phyloP scores from a whole-genome alignment of 1,140 invertebrate species.

The Drosophila kanapiae region DNA sequence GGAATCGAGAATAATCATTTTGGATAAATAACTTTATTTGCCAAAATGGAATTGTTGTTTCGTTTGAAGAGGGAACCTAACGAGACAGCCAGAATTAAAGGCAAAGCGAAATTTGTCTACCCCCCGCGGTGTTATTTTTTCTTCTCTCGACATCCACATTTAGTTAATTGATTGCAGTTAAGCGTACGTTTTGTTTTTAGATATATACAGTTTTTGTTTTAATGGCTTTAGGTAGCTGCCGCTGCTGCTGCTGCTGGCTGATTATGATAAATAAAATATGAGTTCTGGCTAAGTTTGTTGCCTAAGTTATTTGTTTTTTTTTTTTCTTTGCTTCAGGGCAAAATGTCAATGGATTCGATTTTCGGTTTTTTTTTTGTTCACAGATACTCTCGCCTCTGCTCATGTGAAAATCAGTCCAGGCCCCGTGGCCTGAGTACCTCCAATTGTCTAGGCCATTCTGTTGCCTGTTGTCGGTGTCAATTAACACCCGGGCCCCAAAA shows the following conservation, averaged over 20 bases:
- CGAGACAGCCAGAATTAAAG: constrained; percentile 52
- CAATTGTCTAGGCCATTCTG: constrained; percentile 55
- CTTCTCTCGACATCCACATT: constrained; percentile 49
- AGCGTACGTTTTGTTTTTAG: constrained; percentile 34
- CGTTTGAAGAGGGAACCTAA: constrained; percentile 49
- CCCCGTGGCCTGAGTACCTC: constrained; percentile 34
- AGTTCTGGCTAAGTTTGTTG: constrained; percentile 73
- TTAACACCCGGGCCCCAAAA: constrained; percentile 60
- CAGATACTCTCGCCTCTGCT: constrained; percentile 11
- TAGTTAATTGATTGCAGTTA: constrained; percentile 72
- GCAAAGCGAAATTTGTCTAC: constrained; percentile 58
- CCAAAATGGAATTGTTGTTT: constrained; percentile 59
- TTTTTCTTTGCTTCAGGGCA: not conserved
- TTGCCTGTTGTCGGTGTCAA: constrained; percentile 48
- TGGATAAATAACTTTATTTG: constrained; percentile 79
- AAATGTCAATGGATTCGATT: constrained; percentile 76
- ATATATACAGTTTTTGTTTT: constrained; percentile 38
- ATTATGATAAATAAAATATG: constrained; percentile 77
- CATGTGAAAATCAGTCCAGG: constrained; percentile 74
- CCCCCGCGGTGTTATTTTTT: constrained; percentile 52
- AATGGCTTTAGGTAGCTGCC: constrained; percentile 49
- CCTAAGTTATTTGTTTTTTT: constrained; percentile 64
- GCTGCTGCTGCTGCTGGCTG: constrained; percentile 27
- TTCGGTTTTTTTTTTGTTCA: constrained; percentile 24
- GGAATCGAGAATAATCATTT: constrained; percentile 64